A percentile compares a stretch with the other conserved stretches of the same genome.
Conservation (phyloP, 2,888 invertebrate species). For the Villa cingulata region DNA sequence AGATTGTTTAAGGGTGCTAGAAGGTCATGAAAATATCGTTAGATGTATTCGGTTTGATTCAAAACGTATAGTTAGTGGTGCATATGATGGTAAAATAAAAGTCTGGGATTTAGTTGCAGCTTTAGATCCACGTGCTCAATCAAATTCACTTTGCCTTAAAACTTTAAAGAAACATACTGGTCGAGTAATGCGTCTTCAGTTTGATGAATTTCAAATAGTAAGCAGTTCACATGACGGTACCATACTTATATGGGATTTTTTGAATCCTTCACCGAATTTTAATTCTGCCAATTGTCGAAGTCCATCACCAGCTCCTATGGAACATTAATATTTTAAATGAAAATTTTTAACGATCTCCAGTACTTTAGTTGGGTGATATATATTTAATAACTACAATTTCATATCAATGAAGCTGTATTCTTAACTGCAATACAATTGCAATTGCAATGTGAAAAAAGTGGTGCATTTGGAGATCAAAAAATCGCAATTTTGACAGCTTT, state of each 20-base stretch:
- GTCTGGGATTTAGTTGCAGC: too few relatives aligned
- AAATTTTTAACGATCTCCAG: slow-evolving; percentile 13
- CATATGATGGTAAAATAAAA: too few relatives aligned
- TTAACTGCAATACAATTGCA: too few relatives aligned
- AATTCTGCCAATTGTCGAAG: slow-evolving; percentile 27
- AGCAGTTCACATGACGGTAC: slow-evolving; percentile 99
- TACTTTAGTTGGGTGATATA: slow-evolving; percentile 13
- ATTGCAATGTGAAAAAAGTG: too few relatives aligned
- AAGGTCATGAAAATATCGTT: slow-evolving; percentile 98
- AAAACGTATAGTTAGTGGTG: slow-evolving; percentile 98
- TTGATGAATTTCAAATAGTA: slow-evolving; percentile 99
- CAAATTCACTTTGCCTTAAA: too few relatives aligned
- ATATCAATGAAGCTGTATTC: too few relatives aligned
- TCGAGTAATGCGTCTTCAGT: slow-evolving; percentile 98
- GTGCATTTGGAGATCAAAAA: too few relatives aligned
- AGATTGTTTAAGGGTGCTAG: slow-evolving; percentile 68
- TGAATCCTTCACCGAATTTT: slow-evolving; percentile 55
- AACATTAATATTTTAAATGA: slow-evolving; percentile 25
- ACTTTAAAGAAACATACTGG: too few relatives aligned
- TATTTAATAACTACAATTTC: too few relatives aligned
- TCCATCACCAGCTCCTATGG: slow-evolving; percentile 35
- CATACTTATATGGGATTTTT: slow-evolving; percentile 99
- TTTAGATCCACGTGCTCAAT: too few relatives aligned
- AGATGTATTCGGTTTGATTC: slow-evolving; percentile 97
- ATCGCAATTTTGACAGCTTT: too few relatives aligned